Percentiles rank a stretch among this genome's conserved stretches.
phyloP scores from a whole-genome alignment of 2,888 invertebrate genomes.

The Lutraria lutraria region DNA sequence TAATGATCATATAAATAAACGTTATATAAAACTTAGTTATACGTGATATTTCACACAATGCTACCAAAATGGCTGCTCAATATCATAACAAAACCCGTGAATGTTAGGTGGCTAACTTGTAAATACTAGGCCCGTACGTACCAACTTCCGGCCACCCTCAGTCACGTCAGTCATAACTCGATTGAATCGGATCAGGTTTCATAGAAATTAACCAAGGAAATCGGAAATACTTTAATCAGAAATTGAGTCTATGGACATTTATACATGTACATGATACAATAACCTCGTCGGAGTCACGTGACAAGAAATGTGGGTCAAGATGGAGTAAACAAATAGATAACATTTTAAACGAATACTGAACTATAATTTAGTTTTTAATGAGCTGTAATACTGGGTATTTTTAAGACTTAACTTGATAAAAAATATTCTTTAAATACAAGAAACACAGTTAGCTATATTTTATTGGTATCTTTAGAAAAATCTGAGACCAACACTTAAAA shows the following conservation, averaged over 20 bases:
- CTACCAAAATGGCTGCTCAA: constrained; percentile 64
- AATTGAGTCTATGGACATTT: constrained; percentile 9
- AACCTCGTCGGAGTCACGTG: constrained; percentile 36
- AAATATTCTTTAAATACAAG: too few relatives aligned
- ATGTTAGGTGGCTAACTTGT: constrained; percentile 32
- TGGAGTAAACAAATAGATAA: constrained; percentile 23
- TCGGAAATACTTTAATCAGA: background rate
- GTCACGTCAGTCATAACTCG: constrained; percentile 58
- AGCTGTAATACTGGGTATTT: too few relatives aligned
- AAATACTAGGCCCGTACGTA: constrained; percentile 57
- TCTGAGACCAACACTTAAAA: too few relatives aligned
- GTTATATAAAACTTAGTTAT: constrained; percentile 37
- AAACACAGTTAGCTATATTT: too few relatives aligned
- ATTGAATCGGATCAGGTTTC: constrained; percentile 37
- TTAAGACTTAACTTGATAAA: too few relatives aligned
- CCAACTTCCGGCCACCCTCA: constrained; percentile 63
- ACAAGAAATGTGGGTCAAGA: constrained; percentile 8
- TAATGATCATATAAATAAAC: background rate
- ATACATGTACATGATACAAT: constrained; percentile 35
- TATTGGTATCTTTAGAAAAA: too few relatives aligned
- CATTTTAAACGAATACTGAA: constrained; percentile 21
- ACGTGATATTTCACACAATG: constrained; percentile 54
- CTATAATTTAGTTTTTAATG: background rate
- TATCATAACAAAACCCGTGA: constrained; percentile 36
- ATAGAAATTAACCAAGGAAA: constrained; percentile 1